These are phyloP conservation scores for Coenonympha arcania DNA, from an alignment of 2,888 invertebrate genomes.

Conservation along the genomic window DNA sequence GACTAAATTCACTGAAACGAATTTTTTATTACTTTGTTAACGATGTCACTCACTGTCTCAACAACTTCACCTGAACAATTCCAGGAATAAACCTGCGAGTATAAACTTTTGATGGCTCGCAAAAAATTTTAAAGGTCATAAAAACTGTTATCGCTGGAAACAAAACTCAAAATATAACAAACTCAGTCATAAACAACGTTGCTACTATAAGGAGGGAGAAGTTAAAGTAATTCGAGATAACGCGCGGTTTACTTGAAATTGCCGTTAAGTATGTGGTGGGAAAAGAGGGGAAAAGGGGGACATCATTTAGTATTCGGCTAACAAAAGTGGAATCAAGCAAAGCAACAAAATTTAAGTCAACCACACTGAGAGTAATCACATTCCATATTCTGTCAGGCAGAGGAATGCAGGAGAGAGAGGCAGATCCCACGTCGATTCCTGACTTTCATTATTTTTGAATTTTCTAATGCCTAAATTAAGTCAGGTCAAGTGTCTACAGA, in stretches of 20 bases:
- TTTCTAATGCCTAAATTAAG: no score
- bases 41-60: background rate
- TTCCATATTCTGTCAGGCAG: no score
- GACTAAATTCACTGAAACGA: background rate
- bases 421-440: no score
- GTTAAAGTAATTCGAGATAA: conserved; percentile 46
- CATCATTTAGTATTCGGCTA: no score
- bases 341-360: no score
- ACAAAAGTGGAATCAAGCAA: no score
- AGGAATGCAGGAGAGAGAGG: no score
- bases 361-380: no score
- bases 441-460: no score
- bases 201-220: conserved; percentile 29
- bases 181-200: conserved; percentile 43
- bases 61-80: background rate
- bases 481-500: no score
- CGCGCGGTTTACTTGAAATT: conserved; percentile 51
- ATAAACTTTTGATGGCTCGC: background rate
- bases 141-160: conserved; percentile 5
- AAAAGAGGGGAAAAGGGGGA: conserved; percentile 42
- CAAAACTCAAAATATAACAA: conserved; percentile 30
- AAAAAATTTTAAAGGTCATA: background rate
- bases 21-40: background rate
- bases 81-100: background rate
- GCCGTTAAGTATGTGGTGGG: conserved; percentile 66